phyloP scores from a whole-genome alignment of 2,888 invertebrate species.

The Lacanobia wlatinum region DNA sequence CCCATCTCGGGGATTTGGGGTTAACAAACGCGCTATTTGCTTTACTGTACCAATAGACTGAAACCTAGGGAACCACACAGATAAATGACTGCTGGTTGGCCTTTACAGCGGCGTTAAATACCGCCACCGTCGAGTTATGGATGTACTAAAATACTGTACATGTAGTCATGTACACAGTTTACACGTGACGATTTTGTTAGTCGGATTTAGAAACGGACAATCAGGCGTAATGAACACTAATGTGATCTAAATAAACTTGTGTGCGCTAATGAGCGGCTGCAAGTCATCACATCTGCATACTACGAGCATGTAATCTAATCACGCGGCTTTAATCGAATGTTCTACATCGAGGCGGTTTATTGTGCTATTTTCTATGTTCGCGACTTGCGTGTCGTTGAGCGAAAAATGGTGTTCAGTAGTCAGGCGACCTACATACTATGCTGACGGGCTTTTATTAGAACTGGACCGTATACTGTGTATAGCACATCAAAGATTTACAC shows the following conservation, averaged over 20 bases:
- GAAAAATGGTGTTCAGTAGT: constrained; percentile 36
- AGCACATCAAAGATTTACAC: background rate
- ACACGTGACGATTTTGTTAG: background rate
- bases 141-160: constrained; percentile 15
- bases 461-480: constrained; percentile 7
- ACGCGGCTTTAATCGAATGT: constrained; percentile 2
- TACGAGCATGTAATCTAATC: constrained; percentile 33
- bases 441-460: constrained; percentile 26
- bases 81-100: background rate
- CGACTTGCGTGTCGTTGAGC: constrained; percentile 34
- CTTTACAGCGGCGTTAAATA: constrained; percentile 2
- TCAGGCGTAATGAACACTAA: background rate
- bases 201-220: constrained; percentile 4
- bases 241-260: background rate
- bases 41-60: constrained; percentile 9
- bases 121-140: background rate
- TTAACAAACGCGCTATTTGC: constrained; percentile 12
- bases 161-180: constrained; percentile 3
- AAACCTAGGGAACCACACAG: background rate
- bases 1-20: constrained; percentile 5
- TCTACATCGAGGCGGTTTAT: constrained; percentile 37
- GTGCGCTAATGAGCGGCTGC: constrained; percentile 17
- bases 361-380: constrained; percentile 35
- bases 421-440: constrained; percentile 42
- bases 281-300: constrained; percentile 14